These are phyloP conservation scores for Oscheius sp. DNA, from an alignment of 2,888 invertebrate species.

Conservation along the genomic window DNA sequence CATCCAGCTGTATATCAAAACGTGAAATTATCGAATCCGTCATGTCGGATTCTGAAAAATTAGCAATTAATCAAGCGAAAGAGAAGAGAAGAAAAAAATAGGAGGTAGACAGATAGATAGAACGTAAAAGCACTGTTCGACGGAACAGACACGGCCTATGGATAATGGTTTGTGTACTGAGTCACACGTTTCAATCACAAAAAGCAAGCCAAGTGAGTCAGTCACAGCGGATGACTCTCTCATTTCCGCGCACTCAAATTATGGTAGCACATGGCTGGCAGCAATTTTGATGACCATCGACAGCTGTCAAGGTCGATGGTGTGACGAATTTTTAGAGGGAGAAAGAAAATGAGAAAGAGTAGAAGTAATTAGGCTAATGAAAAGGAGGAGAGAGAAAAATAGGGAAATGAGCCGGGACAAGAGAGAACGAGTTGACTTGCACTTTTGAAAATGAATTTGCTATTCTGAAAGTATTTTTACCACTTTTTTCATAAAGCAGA, in stretches of 20 bases:
- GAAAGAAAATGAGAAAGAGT: constrained; percentile 21
- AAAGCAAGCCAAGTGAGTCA: not conserved
- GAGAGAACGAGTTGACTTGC: too few species aligned
- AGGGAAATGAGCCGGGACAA: too few species aligned
- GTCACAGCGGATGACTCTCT: not conserved
- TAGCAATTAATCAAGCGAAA: constrained; percentile 20
- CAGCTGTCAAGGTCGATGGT: constrained; percentile 24
- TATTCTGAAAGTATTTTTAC: too few species aligned
- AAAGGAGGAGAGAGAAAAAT: constrained; percentile 2
- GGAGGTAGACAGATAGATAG: not conserved
- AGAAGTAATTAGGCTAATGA: constrained; percentile 17
- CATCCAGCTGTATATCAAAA: constrained; percentile 49
- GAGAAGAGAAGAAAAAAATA: constrained; percentile 3
- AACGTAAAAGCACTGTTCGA: not conserved
- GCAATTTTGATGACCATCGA: constrained; percentile 13
- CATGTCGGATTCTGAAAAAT: constrained; percentile 12
- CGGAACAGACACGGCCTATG: not conserved
- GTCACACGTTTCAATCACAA: constrained; percentile 8
- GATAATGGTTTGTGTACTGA: constrained; percentile 27
- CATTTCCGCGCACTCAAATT: not conserved
- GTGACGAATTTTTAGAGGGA: constrained; percentile 1
- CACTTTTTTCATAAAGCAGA: too few species aligned
- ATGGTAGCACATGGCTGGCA: not conserved
- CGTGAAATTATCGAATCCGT: constrained; percentile 35
- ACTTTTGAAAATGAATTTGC: too few species aligned